Evolutionary conservation across 2,113 vertebrate genomes (phyloP).

Genomic region (Crypturellus undulatus): DNA sequence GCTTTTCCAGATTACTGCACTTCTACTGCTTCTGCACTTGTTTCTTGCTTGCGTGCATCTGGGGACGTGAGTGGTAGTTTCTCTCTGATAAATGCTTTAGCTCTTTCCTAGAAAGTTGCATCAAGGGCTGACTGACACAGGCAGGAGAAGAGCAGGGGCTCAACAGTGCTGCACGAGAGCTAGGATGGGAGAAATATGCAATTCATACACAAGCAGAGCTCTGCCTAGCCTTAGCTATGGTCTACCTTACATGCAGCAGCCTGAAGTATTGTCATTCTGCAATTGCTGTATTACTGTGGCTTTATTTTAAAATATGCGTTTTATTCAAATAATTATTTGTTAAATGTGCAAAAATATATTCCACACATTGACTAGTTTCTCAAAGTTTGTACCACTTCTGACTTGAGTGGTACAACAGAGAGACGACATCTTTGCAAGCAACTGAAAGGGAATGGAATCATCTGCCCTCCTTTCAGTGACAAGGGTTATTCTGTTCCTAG

Average conservation of each 20-base stretch:
- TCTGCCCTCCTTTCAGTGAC: not conserved
- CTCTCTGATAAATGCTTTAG: not conserved
- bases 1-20: not conserved
- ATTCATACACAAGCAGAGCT: not conserved
- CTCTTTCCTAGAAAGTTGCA: not conserved
- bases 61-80: not conserved
- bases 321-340: not conserved
- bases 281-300: not conserved
- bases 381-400: not conserved
- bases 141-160: not conserved
- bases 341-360: not conserved
- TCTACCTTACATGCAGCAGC: fast-evolving
- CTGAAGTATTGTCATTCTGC: not conserved
- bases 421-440: not conserved
- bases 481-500: not conserved
- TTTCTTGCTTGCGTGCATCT: not conserved
- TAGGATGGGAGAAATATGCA: fast-evolving
- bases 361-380: not conserved
- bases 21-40: not conserved
- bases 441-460: not conserved
- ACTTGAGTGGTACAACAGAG: not conserved
- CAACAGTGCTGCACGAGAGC: not conserved
- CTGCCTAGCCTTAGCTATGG: not conserved
- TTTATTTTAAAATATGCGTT: not conserved
- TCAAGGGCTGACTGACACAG: not conserved